Evolutionary conservation across 2,797 vertebrate species (phyloP).

Genomic region (Emydoidea blandingii): DNA sequence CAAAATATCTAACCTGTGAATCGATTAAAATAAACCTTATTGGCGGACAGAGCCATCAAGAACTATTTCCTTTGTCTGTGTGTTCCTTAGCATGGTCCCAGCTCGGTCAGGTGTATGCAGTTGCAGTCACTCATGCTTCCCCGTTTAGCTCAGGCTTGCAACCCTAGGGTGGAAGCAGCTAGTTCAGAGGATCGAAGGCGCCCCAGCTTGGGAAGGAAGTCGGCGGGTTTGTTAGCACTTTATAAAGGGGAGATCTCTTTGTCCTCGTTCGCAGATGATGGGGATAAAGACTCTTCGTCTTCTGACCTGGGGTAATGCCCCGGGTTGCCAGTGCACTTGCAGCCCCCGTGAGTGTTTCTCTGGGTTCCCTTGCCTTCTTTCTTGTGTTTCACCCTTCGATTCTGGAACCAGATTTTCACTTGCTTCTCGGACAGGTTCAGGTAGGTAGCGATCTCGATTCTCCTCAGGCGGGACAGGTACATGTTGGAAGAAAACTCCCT

Average conservation of each 20-base stretch:
- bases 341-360: conserved; percentile 89
- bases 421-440: conserved; percentile 97
- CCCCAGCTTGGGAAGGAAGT: neutral
- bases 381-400: conserved; percentile 98
- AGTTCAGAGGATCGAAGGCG: neutral
- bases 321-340: conserved; percentile 90
- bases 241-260: conserved; percentile 92
- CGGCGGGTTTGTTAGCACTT: conserved; percentile 6
- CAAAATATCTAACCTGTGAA: conserved; percentile 16
- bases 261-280: conserved; percentile 91
- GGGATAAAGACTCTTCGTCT: conserved; percentile 96
- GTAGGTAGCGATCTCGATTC: conserved; percentile 98
- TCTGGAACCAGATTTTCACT: conserved; percentile 99
- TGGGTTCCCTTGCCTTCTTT: conserved; percentile 95
- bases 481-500: conserved; percentile 98
- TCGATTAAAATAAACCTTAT: neutral
- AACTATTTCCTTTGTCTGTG: neutral
- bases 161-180: neutral
- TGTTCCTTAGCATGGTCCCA: neutral
- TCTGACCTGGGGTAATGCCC: conserved; percentile 93
- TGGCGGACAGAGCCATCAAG: neutral
- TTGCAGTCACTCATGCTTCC: rapidly evolving
- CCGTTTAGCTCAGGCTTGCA: neutral
- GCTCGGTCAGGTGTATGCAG: neutral
- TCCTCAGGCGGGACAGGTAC: conserved; percentile 95